Evolutionary conservation across 2,888 invertebrate genomes (phyloP).

Genomic region (Agrochola macilenta): DNA sequence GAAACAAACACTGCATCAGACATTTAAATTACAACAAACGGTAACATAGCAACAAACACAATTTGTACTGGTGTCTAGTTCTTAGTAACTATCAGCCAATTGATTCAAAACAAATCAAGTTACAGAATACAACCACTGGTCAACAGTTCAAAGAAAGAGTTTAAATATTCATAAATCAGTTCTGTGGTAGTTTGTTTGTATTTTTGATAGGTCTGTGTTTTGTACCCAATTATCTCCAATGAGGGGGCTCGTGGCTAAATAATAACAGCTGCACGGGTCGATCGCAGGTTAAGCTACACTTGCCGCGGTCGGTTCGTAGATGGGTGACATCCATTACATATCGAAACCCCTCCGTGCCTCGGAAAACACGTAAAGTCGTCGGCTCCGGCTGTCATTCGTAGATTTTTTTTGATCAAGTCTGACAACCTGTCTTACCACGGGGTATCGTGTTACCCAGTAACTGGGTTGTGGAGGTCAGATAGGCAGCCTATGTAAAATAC

Average conservation of each 20-base stretch:
- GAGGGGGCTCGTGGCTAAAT: background rate
- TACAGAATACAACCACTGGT: background rate
- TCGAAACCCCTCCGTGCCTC: background rate
- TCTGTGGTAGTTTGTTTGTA: background rate
- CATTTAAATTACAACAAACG: conserved; percentile 22
- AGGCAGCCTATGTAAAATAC: background rate
- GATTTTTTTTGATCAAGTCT: background rate
- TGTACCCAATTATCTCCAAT: background rate
- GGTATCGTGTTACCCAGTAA: background rate
- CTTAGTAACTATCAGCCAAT: conserved; percentile 20
- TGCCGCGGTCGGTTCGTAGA: background rate
- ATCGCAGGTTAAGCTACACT: background rate
- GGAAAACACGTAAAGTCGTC: background rate
- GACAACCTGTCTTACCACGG: background rate
- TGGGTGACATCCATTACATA: no score
- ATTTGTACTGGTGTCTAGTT: conserved; percentile 7
- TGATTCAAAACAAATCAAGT: conserved; percentile 38
- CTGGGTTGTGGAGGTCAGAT: background rate
- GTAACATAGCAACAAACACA: background rate
- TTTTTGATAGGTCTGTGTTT: background rate
- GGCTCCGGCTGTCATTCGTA: background rate
- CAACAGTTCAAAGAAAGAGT: conserved; percentile 24
- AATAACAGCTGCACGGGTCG: background rate
- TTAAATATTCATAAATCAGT: background rate
- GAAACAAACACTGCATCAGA: conserved; percentile 22